A percentile compares a stretch with the other conserved stretches of the same genome.
phyloP scores from a whole-genome alignment of 2,113 vertebrate genomes.

The Cervus canadensis region DNA sequence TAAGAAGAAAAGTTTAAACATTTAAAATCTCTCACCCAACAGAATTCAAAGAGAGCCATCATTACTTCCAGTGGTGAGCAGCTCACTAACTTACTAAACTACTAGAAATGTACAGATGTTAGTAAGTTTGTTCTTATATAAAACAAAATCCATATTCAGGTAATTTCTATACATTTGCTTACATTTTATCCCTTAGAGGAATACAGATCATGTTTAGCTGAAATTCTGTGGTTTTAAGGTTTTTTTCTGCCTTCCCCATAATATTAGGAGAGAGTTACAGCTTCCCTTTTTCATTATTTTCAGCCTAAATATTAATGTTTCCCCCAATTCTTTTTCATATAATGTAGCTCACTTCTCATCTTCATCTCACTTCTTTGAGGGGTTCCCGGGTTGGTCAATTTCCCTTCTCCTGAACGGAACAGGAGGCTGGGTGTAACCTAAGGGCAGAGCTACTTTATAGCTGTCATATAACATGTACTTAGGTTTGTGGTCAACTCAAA shows the following conservation, averaged over 20 bases:
- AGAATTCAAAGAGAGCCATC: not conserved
- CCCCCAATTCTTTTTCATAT: not conserved
- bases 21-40: not conserved
- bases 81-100: not conserved
- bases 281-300: not conserved
- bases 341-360: not conserved
- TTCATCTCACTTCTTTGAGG: not conserved
- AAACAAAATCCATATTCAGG: conserved; percentile 8
- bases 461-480: not conserved
- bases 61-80: not conserved
- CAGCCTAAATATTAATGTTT: not conserved
- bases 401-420: not conserved
- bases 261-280: not conserved
- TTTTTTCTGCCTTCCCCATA: not conserved
- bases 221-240: not conserved
- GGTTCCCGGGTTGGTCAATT: not conserved
- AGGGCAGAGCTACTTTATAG: not conserved
- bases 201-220: conserved; percentile 2
- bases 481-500: not conserved
- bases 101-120: not conserved
- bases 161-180: not conserved
- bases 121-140: conserved; percentile 9
- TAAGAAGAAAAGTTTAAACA: not conserved
- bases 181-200: conserved; percentile 34
- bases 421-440: not conserved